Conservation (phyloP, 1,140 invertebrate genomes). For the Cydia strobilella region DNA sequence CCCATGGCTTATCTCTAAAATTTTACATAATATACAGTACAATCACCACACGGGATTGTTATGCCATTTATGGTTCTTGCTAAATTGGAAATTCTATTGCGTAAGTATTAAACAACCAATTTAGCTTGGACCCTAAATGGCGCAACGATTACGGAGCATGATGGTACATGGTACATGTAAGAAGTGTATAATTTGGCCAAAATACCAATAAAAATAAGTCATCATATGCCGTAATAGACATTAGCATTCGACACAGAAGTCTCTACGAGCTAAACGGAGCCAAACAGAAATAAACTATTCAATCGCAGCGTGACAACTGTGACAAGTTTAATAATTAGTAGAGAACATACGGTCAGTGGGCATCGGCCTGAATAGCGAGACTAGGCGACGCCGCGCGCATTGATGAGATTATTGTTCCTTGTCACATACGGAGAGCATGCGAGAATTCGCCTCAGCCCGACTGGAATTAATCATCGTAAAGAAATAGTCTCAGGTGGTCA, state of each 20-base stretch:
- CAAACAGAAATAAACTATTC: slow-evolving; percentile 43
- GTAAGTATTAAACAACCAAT: too few species aligned
- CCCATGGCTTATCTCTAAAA: too few species aligned
- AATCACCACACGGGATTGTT: too few species aligned
- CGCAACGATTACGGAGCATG: too few species aligned
- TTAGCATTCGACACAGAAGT: background rate
- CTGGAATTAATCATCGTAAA: background rate
- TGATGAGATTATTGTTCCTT: slow-evolving; percentile 35
- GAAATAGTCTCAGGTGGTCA: too few species aligned
- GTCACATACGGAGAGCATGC: background rate
- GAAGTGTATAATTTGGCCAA: background rate
- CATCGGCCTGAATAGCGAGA: slow-evolving; percentile 60
- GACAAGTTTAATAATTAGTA: slow-evolving; percentile 34
- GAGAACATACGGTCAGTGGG: slow-evolving; percentile 43
- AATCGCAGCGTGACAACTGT: slow-evolving; percentile 34
- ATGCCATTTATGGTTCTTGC: too few species aligned
- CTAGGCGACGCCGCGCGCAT: slow-evolving; percentile 53
- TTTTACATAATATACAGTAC: too few species aligned
- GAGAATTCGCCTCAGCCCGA: background rate
- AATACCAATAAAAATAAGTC: slow-evolving; percentile 14
- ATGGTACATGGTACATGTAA: too few species aligned
- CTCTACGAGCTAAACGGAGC: slow-evolving; percentile 46
- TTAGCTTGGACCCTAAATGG: too few species aligned
- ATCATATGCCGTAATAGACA: background rate
- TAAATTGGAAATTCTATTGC: too few species aligned